These are phyloP conservation scores for Pristis pectinata DNA, from an alignment of 2,797 vertebrate genomes.

Conservation along the genomic window DNA sequence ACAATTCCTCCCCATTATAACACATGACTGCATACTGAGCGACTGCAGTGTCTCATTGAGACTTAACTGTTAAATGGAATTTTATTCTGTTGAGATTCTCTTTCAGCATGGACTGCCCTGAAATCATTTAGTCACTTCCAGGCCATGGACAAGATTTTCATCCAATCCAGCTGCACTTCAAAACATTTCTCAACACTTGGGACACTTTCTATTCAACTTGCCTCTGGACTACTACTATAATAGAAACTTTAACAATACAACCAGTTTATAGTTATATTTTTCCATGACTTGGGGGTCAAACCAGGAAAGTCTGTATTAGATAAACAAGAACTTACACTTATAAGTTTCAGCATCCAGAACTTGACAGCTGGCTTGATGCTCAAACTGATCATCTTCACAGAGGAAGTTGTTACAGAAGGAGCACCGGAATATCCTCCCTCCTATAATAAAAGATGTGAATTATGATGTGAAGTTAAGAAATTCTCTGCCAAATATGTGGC, in stretches of 20 bases:
- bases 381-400: slow-evolving; percentile 98
- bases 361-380: slow-evolving; percentile 97
- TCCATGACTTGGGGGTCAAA: not conserved
- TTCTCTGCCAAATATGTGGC: not conserved
- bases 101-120: no score
- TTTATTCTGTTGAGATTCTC: not conserved
- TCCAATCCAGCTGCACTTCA: not conserved
- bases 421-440: slow-evolving; percentile 91
- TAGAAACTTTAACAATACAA: not conserved
- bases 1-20: not conserved
- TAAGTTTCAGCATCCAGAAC: slow-evolving; percentile 92
- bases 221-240: not conserved
- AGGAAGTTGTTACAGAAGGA: slow-evolving; percentile 94
- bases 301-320: not conserved
- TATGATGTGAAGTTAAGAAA: not conserved
- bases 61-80: not conserved
- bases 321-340: slow-evolving; percentile 78
- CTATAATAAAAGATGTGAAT: slow-evolving; percentile 51
- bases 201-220: not conserved
- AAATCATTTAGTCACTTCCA: not conserved
- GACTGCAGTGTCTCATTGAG: not conserved
- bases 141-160: slow-evolving; percentile 10
- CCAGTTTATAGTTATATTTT: not conserved
- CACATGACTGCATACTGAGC: not conserved
- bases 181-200: not conserved